Evolutionary conservation across 2,113 vertebrate genomes (phyloP).

Genomic region (Bungarus multicinctus): DNA sequence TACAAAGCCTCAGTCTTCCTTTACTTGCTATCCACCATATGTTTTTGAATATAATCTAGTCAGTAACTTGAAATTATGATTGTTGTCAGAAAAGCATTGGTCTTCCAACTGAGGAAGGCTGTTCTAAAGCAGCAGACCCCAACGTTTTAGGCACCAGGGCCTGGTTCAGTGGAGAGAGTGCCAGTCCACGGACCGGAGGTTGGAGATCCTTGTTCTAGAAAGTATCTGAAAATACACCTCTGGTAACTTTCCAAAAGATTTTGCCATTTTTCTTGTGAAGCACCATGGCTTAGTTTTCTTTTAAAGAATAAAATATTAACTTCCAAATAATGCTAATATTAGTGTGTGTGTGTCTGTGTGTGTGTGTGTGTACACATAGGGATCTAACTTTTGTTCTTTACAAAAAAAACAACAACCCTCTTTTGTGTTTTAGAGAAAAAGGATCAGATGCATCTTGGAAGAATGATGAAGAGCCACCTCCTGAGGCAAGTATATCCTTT

Average conservation of each 20-base stretch:
- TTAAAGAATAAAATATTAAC: neutral
- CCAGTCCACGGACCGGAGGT: accelerated
- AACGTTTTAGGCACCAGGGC: too few species aligned
- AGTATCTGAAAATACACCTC: neutral
- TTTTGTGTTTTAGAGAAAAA: conserved; percentile 70
- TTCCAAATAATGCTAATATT: neutral
- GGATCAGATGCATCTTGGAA: conserved; percentile 98
- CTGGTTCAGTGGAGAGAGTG: too few species aligned
- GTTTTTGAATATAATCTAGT: neutral
- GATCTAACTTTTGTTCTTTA: neutral
- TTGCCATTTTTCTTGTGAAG: neutral
- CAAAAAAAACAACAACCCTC: neutral
- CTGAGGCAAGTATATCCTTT: conserved; percentile 70
- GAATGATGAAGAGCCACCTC: conserved; percentile 93
- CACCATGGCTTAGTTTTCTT: neutral
- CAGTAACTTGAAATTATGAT: neutral
- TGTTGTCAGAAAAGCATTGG: neutral
- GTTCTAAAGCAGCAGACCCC: neutral
- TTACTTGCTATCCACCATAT: neutral
- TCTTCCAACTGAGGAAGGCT: neutral
- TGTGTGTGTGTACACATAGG: neutral
- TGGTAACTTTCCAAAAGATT: neutral
- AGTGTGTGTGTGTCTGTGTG: neutral
- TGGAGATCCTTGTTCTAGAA: neutral
- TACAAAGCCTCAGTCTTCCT: neutral